Percentiles rank a stretch among this genome's conserved stretches.
These are phyloP conservation scores for Actenoides hombroni DNA, from an alignment of 2,113 vertebrate genomes.

Conservation along the genomic window DNA sequence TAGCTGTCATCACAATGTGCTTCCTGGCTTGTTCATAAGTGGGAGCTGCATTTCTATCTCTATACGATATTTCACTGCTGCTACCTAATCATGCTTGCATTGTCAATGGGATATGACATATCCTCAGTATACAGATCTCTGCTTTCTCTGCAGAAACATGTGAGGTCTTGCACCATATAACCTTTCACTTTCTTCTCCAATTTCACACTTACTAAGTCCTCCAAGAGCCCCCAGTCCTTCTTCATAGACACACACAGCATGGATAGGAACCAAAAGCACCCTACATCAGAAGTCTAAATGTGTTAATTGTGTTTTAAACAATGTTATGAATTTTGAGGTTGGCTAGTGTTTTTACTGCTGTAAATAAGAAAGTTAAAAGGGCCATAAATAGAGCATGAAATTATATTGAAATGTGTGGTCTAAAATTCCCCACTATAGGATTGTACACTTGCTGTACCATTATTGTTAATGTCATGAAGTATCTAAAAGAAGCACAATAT, in stretches of 20 bases:
- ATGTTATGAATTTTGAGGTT: background rate
- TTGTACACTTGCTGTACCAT: background rate
- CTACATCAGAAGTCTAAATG: background rate
- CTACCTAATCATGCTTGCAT: background rate
- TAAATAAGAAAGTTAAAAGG: background rate
- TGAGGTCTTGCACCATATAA: background rate
- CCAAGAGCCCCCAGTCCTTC: background rate
- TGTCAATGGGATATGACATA: background rate
- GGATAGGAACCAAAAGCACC: background rate
- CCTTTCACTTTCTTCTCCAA: background rate
- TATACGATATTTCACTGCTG: background rate
- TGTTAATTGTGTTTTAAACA: background rate
- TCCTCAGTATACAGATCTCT: background rate
- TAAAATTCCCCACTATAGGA: background rate
- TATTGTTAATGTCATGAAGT: background rate
- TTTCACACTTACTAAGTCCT: background rate
- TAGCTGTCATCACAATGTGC: background rate
- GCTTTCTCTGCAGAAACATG: background rate
- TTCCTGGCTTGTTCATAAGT: background rate
- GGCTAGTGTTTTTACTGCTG: background rate
- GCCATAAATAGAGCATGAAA: background rate
- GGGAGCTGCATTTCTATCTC: background rate
- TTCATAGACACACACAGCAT: background rate
- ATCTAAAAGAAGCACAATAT: background rate
- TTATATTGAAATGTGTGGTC: background rate